These are phyloP conservation scores for Drosophila pruinosa DNA, from an alignment of 1,140 invertebrate genomes.

Conservation along the genomic window DNA sequence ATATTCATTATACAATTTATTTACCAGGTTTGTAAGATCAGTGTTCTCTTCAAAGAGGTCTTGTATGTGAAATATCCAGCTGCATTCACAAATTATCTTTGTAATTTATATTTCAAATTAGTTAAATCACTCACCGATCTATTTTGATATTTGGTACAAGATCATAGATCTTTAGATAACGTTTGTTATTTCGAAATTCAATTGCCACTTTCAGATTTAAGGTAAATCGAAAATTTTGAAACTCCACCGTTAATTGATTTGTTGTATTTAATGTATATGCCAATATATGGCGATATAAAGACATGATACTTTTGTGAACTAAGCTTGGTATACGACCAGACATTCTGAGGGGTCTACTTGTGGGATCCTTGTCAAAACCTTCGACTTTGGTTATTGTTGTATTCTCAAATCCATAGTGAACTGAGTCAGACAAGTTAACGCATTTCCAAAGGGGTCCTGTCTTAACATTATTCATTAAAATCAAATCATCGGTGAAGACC, in stretches of 20 bases:
- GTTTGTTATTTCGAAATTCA: constrained; percentile 56
- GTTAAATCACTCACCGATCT: constrained; percentile 45
- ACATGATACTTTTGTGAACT: constrained; percentile 45
- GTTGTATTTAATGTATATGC: constrained; percentile 24
- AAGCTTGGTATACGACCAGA: constrained; percentile 54
- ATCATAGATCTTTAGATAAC: constrained; percentile 54
- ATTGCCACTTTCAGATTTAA: constrained; percentile 48
- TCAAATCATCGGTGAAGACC: too few relatives aligned
- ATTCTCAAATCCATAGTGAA: constrained; percentile 62
- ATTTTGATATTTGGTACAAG: constrained; percentile 39
- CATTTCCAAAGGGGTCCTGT: background rate
- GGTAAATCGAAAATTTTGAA: constrained; percentile 49
- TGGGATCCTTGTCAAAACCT: constrained; percentile 50
- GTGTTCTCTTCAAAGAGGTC: constrained; percentile 9
- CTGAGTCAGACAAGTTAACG: constrained; percentile 39
- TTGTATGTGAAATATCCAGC: constrained; percentile 6
- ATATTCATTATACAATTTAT: constrained; percentile 7
- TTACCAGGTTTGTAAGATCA: constrained; percentile 1
- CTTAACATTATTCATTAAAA: too few relatives aligned
- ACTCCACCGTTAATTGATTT: constrained; percentile 43
- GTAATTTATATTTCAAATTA: background rate
- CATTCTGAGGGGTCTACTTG: constrained; percentile 36
- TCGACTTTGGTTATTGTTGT: constrained; percentile 49
- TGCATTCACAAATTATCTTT: background rate
- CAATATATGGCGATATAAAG: constrained; percentile 32